These are phyloP conservation scores for Brachionus rubens DNA, from an alignment of 1,140 invertebrate species.

Conservation along the genomic window DNA sequence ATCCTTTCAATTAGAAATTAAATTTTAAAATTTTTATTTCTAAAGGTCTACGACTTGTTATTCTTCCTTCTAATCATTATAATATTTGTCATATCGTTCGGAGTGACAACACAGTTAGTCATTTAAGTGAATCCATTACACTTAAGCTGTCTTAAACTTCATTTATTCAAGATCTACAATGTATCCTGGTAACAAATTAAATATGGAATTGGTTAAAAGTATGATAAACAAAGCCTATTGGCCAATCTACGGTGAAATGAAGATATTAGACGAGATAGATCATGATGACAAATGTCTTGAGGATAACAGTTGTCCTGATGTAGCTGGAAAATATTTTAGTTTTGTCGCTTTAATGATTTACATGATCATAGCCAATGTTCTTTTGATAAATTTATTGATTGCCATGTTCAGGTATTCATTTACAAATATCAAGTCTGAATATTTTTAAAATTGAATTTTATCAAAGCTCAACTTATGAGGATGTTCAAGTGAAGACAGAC, in stretches of 20 bases:
- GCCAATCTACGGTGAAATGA: conserved; percentile 58
- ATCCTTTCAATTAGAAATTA: conserved; percentile 49
- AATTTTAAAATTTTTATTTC: too few relatives aligned
- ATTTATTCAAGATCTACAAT: conserved; percentile 52
- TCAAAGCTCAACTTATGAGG: conserved; percentile 39
- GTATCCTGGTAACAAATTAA: conserved; percentile 51
- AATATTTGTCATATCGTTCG: conserved; percentile 18
- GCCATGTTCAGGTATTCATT: conserved; percentile 57
- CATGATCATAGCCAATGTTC: conserved; percentile 55
- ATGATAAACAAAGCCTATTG: conserved; percentile 57
- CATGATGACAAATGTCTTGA: conserved; percentile 50
- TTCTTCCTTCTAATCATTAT: conserved; percentile 3
- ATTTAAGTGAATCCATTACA: not conserved
- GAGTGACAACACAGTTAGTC: conserved; percentile 3
- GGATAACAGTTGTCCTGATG: not conserved
- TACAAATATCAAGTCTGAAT: not conserved
- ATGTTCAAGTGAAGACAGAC: conserved; percentile 40
- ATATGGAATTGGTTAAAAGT: conserved; percentile 51
- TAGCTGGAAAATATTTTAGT: conserved; percentile 50
- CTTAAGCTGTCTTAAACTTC: not conserved
- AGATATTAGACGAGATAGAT: conserved; percentile 52
- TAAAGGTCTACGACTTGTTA: conserved; percentile 4
- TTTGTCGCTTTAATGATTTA: conserved; percentile 52
- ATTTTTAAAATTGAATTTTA: not conserved
- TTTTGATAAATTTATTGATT: conserved; percentile 57